Conservation (phyloP, 2,888 invertebrate genomes). For the Sphaerophoria taeniata region DNA sequence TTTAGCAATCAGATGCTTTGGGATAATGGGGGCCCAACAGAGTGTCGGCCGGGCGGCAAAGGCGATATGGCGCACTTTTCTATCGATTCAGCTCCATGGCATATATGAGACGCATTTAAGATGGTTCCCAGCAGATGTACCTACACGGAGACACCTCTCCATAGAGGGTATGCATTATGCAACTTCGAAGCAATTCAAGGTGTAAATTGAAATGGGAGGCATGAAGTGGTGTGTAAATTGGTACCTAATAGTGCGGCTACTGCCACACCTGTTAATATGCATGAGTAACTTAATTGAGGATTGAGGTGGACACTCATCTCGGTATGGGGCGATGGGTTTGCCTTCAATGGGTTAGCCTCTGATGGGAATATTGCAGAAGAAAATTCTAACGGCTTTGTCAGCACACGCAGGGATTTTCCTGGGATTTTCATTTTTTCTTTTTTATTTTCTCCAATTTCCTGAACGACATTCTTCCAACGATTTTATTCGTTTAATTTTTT, state of each 20-base stretch:
- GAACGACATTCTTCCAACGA: background rate
- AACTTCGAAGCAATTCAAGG: too few relatives aligned
- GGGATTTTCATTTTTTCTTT: conserved; percentile 2
- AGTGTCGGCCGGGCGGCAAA: background rate
- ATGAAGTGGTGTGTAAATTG: conserved; percentile 33
- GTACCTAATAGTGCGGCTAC: background rate
- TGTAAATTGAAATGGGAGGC: conserved; percentile 44
- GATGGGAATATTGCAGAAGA: background rate
- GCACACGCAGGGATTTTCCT: conserved; percentile 48
- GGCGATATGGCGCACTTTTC: conserved; percentile 45
- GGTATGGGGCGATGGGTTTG: background rate
- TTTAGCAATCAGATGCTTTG: conserved; percentile 56
- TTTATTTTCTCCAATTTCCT: conserved; percentile 23
- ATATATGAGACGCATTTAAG: conserved; percentile 51
- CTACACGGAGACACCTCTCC: conserved; percentile 26
- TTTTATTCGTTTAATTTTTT: background rate
- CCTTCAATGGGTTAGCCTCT: background rate
- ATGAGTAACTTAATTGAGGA: conserved; percentile 60
- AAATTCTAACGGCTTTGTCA: conserved; percentile 37
- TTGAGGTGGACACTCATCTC: conserved; percentile 35
- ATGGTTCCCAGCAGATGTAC: background rate
- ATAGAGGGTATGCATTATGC: conserved; percentile 19
- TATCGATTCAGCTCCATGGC: conserved; percentile 48
- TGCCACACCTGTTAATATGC: conserved; percentile 64
- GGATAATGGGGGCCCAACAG: background rate